These are phyloP conservation scores for Euspilapteryx auroguttella DNA, from an alignment of 2,888 invertebrate genomes.

Conservation along the genomic window DNA sequence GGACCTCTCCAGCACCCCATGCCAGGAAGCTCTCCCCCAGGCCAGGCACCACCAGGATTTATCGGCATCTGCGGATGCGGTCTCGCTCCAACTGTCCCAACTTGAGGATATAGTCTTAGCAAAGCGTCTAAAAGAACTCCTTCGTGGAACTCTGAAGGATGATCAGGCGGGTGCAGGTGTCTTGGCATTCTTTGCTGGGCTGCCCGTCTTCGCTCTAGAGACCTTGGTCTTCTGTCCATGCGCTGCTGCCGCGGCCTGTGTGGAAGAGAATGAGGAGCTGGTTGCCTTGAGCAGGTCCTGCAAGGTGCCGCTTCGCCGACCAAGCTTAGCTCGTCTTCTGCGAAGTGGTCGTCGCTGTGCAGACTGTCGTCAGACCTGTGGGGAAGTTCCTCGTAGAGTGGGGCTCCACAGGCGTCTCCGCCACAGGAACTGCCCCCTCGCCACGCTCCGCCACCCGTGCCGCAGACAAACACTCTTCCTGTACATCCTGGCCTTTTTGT, in stretches of 20 bases:
- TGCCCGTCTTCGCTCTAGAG: conserved; percentile 51
- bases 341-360: conserved; percentile 83
- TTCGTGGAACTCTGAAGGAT: conserved; percentile 79
- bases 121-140: conserved; percentile 77
- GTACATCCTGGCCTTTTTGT: conserved; percentile 64
- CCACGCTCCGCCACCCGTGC: conserved; percentile 46
- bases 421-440: conserved; percentile 57
- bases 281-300: conserved; percentile 52
- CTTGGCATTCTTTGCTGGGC: conserved; percentile 44
- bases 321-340: conserved; percentile 76
- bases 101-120: conserved; percentile 71
- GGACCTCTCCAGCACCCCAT: conserved; percentile 63
- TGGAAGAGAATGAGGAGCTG: conserved; percentile 48
- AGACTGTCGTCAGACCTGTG: conserved; percentile 61
- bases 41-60: conserved; percentile 69
- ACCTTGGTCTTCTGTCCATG: conserved; percentile 58
- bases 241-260: conserved; percentile 64
- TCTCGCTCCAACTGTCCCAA: conserved; percentile 66
- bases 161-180: conserved; percentile 69
- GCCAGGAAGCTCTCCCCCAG: conserved; percentile 64
- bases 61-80: conserved; percentile 39
- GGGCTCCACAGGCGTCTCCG: conserved; percentile 61
- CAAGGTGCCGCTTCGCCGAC: conserved; percentile 51
- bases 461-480: conserved; percentile 70
- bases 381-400: conserved; percentile 80